phyloP scores from a whole-genome alignment of 2,113 vertebrate species.

The Pelmatolapia mariae region DNA sequence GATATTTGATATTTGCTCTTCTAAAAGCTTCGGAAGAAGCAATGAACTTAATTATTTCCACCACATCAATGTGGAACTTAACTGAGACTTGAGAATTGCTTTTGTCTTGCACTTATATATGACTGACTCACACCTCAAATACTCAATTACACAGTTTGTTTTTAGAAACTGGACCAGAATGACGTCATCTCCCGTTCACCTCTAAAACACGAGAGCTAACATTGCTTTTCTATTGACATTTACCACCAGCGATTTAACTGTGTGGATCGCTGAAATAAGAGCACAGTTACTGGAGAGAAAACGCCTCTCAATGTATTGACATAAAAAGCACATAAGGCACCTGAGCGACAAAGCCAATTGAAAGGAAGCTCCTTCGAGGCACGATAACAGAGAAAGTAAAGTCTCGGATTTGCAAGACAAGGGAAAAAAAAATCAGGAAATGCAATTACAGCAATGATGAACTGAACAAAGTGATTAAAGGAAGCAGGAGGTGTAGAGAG shows the following conservation, averaged over 20 bases:
- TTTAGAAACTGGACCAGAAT: slow-evolving; percentile 9
- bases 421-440: not conserved
- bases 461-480: slow-evolving; percentile 56
- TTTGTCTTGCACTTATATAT: not conserved
- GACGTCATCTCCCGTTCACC: not conserved
- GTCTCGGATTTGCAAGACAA: not conserved
- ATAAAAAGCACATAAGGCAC: slow-evolving; percentile 26
- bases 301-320: slow-evolving; percentile 14
- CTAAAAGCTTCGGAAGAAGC: not conserved
- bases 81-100: not conserved
- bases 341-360: slow-evolving; percentile 1
- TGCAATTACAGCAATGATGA: slow-evolving; percentile 52
- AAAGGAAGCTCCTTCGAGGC: not conserved
- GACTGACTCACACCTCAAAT: not conserved
- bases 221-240: not conserved
- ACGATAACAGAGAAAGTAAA: slow-evolving; percentile 19
- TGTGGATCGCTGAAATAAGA: slow-evolving; percentile 41
- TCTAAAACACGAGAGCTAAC: not conserved
- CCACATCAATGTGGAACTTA: not conserved
- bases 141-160: slow-evolving; percentile 7
- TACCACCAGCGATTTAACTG: slow-evolving; percentile 8
- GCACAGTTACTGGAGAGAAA: slow-evolving; percentile 5
- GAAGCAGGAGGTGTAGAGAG: slow-evolving; percentile 24
- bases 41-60: not conserved
- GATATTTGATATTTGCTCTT: not conserved